Conservation (phyloP, 2,797 vertebrate genomes). For the Mormyrus hasselquistii region DNA sequence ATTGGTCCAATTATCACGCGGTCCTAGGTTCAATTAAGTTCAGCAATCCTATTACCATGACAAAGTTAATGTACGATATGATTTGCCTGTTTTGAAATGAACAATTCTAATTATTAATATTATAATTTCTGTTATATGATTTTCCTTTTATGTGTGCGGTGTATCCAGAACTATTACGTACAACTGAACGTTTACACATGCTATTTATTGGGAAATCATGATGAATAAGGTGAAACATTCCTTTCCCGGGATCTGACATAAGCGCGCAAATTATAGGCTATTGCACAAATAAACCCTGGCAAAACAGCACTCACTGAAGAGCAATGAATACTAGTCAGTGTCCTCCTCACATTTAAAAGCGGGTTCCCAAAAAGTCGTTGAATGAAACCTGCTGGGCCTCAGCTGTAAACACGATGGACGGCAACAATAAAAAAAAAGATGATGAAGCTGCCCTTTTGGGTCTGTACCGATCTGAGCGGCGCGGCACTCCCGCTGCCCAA, state of each 20-base stretch:
- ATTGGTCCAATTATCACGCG: neutral
- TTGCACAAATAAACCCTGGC: neutral
- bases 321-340: neutral
- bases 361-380: neutral
- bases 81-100: neutral
- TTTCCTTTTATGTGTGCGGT: neutral
- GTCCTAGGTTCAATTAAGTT: neutral
- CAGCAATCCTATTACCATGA: neutral
- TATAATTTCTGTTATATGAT: neutral
- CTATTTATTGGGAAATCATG: neutral
- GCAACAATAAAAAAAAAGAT: neutral
- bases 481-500: neutral
- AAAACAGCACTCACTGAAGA: neutral
- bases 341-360: neutral
- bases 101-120: neutral
- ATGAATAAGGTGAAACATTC: neutral
- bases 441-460: neutral
- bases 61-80: neutral
- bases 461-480: neutral
- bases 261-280: neutral
- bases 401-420: neutral
- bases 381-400: neutral
- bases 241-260: neutral
- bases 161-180: neutral
- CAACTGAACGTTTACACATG: neutral